Percentiles rank a stretch among this genome's conserved stretches.
These are phyloP conservation scores for Crocodylus rhombifer DNA, from an alignment of 2,797 vertebrate species.

Conservation along the genomic window DNA sequence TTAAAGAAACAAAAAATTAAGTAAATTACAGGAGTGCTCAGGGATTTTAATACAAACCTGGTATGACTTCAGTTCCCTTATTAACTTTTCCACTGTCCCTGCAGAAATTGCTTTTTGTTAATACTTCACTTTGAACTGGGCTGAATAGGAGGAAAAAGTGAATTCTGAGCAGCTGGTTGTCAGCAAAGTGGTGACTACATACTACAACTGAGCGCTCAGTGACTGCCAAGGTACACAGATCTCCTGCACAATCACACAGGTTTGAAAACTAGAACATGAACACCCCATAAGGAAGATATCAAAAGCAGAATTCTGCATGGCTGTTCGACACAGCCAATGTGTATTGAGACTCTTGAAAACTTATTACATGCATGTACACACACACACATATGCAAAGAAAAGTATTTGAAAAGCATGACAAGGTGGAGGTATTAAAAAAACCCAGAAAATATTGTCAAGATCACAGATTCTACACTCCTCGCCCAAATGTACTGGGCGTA, in stretches of 20 bases:
- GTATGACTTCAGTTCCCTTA: not conserved
- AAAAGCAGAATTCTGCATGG: not conserved
- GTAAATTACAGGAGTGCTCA: not conserved
- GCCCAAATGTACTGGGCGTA: no score
- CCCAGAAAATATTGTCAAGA: not conserved
- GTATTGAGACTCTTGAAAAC: not conserved
- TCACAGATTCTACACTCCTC: not conserved
- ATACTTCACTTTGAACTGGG: not conserved
- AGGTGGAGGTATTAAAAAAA: not conserved
- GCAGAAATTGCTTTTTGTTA: not conserved
- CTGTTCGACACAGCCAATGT: fast-evolving
- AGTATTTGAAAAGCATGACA: not conserved
- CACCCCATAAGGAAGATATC: not conserved
- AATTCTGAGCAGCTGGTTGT: not conserved
- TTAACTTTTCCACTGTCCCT: conserved; percentile 5
- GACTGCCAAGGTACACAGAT: not conserved
- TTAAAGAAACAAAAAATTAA: not conserved
- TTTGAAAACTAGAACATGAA: not conserved
- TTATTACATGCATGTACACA: not conserved
- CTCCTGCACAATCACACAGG: fast-evolving
- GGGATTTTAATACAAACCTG: not conserved
- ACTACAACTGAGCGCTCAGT: not conserved
- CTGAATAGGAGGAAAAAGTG: not conserved
- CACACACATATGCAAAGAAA: not conserved
- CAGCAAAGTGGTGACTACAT: not conserved